phyloP scores from a whole-genome alignment of 2,113 vertebrate genomes.

The Trogon surrucura region DNA sequence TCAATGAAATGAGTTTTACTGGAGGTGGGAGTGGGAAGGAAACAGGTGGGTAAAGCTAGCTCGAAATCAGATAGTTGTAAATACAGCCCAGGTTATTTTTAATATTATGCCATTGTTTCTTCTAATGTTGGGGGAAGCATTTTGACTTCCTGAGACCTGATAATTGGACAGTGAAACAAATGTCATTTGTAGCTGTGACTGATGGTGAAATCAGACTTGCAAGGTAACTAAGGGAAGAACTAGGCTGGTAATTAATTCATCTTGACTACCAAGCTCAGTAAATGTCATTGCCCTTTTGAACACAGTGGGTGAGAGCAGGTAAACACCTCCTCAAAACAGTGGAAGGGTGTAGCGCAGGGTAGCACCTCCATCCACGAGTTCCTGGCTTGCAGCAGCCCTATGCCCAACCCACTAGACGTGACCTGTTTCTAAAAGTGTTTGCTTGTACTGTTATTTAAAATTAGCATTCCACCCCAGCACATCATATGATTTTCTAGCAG shows the following conservation, averaged over 20 bases:
- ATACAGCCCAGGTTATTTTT: conserved; percentile 11
- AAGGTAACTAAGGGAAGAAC: not conserved
- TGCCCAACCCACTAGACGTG: not conserved
- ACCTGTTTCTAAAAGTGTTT: conserved; percentile 24
- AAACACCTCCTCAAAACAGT: not conserved
- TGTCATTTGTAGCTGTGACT: not conserved
- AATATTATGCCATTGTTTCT: not conserved
- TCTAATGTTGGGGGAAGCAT: not conserved
- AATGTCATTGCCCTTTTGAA: not conserved
- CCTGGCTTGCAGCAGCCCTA: not conserved
- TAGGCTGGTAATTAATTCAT: not conserved
- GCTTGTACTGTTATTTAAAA: conserved; percentile 4
- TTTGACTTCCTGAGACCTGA: not conserved
- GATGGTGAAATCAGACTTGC: not conserved
- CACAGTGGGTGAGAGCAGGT: not conserved
- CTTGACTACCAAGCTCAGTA: not conserved
- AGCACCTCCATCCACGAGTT: not conserved
- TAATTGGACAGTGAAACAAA: not conserved
- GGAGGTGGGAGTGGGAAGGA: not conserved
- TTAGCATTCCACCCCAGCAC: not conserved
- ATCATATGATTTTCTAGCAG: conserved; percentile 43
- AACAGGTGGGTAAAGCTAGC: not conserved
- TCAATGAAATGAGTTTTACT: conserved; percentile 29
- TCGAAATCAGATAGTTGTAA: conserved; percentile 4
- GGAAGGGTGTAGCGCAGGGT: not conserved